These are phyloP conservation scores for Dichetophora obliterata DNA, from an alignment of 2,888 invertebrate genomes.

Conservation along the genomic window DNA sequence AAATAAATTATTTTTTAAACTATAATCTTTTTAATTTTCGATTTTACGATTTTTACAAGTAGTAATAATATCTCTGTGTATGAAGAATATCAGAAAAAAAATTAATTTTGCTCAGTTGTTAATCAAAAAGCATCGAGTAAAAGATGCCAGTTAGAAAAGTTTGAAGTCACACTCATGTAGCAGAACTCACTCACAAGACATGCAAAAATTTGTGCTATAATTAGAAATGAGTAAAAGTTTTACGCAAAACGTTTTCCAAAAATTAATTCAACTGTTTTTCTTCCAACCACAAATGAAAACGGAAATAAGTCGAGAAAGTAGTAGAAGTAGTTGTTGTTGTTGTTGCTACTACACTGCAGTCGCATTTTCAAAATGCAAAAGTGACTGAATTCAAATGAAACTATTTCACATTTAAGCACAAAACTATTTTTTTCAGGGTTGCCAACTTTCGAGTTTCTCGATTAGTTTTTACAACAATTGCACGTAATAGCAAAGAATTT, in stretches of 20 bases:
- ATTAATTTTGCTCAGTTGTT: too few relatives aligned
- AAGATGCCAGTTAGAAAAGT: too few relatives aligned
- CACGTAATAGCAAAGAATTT: slow-evolving; percentile 17
- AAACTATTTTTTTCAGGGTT: slow-evolving; percentile 25
- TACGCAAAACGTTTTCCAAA: background rate
- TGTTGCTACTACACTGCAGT: background rate
- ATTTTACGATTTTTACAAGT: too few relatives aligned
- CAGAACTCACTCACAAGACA: too few relatives aligned
- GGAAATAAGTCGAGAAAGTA: background rate
- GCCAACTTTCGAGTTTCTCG: slow-evolving; percentile 27
- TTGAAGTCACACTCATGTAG: background rate
- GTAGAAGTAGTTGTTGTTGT: background rate
- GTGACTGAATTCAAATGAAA: slow-evolving; percentile 9
- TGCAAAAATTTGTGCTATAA: background rate
- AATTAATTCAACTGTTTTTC: slow-evolving; percentile 3
- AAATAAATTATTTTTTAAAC: too few relatives aligned
- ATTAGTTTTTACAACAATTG: slow-evolving; percentile 41
- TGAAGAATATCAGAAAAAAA: too few relatives aligned
- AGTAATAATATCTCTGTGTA: too few relatives aligned
- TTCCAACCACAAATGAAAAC: slow-evolving; percentile 24
- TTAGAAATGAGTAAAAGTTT: slow-evolving; percentile 4
- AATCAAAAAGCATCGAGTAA: too few relatives aligned
- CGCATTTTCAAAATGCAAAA: background rate
- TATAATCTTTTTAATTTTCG: too few relatives aligned
- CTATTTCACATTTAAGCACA: slow-evolving; percentile 3